Conservation (phyloP, 2,797 vertebrate species). For the Emys orbicularis region DNA sequence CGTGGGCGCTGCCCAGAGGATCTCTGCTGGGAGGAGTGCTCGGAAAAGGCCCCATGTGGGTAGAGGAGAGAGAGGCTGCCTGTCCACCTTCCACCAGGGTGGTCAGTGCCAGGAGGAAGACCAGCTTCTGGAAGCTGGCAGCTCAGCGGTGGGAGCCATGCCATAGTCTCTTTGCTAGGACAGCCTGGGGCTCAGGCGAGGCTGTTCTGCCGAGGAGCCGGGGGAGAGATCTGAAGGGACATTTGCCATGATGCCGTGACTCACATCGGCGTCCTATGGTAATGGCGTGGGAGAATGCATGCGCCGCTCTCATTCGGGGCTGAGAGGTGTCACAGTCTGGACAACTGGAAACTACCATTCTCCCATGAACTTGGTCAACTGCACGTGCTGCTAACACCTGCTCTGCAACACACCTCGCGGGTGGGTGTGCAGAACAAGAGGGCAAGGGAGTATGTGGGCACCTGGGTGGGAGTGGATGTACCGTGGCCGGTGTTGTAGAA, state of each 20-base stretch:
- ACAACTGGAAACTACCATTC: not conserved
- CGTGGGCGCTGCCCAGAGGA: not conserved
- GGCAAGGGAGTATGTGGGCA: not conserved
- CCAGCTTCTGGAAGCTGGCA: not conserved
- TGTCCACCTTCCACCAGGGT: not conserved
- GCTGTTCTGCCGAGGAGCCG: not conserved
- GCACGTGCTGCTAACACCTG: slow-evolving; percentile 36
- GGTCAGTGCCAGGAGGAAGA: not conserved
- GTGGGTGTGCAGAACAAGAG: not conserved
- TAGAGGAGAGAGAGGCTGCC: not conserved
- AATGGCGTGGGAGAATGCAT: not conserved
- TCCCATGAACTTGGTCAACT: slow-evolving; percentile 30
- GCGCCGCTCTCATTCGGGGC: not conserved
- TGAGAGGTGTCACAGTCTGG: not conserved
- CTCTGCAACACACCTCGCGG: not conserved
- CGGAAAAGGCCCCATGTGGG: not conserved
- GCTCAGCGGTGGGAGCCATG: not conserved
- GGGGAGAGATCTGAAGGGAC: not conserved
- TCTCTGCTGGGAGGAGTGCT: not conserved
- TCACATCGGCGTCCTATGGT: not conserved
- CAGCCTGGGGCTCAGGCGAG: no score
- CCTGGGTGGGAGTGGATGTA: not conserved
- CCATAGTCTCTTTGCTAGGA: not conserved
- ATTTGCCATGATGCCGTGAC: not conserved
- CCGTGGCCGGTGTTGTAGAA: not conserved